These are phyloP conservation scores for Macrosteles quadrilineatus DNA, from an alignment of 1,140 invertebrate species.

Conservation along the genomic window DNA sequence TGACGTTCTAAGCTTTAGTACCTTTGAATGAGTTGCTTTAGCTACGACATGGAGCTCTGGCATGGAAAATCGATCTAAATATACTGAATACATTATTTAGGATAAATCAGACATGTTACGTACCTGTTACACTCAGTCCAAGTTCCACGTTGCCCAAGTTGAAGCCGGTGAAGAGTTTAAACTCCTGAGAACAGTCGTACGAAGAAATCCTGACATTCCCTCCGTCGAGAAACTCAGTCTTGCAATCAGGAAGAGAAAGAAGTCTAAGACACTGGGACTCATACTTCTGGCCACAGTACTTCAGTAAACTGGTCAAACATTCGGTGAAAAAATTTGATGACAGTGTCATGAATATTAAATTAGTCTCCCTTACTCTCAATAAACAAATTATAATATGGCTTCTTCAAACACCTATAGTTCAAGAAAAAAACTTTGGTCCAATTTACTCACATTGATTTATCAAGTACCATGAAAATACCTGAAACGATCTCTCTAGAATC, in stretches of 20 bases:
- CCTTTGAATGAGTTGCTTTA: not conserved
- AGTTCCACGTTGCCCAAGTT: conserved; percentile 6
- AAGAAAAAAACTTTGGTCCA: no score
- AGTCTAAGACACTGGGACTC: not conserved
- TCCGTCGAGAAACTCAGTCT: not conserved
- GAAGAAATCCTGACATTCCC: not conserved
- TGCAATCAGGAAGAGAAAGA: not conserved
- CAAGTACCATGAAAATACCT: no score
- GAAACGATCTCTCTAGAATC: no score
- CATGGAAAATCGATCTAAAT: no score
- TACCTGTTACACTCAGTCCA: conserved; percentile 10
- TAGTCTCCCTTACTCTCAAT: not conserved
- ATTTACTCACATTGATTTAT: not conserved
- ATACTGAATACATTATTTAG: not conserved
- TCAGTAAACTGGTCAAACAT: not conserved
- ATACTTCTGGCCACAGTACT: not conserved
- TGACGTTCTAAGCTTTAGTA: not conserved
- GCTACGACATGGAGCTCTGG: not conserved
- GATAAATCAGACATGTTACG: not conserved
- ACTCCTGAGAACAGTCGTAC: not conserved
- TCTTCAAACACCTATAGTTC: not conserved
- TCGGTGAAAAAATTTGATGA: not conserved
- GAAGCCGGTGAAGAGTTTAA: conserved; percentile 11
- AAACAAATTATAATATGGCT: not conserved
- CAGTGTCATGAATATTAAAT: not conserved